Evolutionary conservation across 2,888 invertebrate species (phyloP).

Genomic region (Spilarctia lutea): DNA sequence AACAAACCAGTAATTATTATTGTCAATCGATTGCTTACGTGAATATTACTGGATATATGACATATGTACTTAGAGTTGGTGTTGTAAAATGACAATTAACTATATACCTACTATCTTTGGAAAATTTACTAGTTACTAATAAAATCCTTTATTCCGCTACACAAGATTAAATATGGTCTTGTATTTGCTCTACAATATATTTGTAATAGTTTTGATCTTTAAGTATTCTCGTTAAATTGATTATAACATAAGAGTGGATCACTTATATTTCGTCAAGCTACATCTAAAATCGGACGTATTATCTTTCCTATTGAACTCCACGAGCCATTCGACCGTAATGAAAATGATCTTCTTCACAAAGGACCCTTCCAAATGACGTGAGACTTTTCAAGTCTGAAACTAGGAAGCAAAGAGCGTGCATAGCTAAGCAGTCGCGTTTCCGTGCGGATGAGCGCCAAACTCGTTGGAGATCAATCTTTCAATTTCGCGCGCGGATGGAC

Average conservation of each 20-base stretch:
- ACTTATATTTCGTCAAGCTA: background rate
- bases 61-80: too few species aligned
- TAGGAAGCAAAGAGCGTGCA: constrained; percentile 39
- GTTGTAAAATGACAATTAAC: too few species aligned
- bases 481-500: constrained; percentile 45
- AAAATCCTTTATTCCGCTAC: too few species aligned
- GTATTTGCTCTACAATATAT: too few species aligned
- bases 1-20: too few species aligned
- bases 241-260: background rate
- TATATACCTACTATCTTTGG: too few species aligned
- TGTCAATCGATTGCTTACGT: too few species aligned
- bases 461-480: constrained; percentile 53
- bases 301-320: background rate
- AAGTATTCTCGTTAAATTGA: background rate
- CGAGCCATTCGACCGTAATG: constrained; percentile 10
- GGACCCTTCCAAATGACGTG: constrained; percentile 38
- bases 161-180: too few species aligned
- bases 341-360: constrained; percentile 26
- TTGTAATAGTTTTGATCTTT: too few species aligned
- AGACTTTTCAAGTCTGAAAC: constrained; percentile 39
- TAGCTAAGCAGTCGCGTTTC: constrained; percentile 37
- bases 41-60: too few species aligned
- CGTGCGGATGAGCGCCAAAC: constrained; percentile 40
- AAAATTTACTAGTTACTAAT: too few species aligned
- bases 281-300: background rate